Evolutionary conservation across 2,797 vertebrate species (phyloP).

Genomic region (Eidolon dupreanum): DNA sequence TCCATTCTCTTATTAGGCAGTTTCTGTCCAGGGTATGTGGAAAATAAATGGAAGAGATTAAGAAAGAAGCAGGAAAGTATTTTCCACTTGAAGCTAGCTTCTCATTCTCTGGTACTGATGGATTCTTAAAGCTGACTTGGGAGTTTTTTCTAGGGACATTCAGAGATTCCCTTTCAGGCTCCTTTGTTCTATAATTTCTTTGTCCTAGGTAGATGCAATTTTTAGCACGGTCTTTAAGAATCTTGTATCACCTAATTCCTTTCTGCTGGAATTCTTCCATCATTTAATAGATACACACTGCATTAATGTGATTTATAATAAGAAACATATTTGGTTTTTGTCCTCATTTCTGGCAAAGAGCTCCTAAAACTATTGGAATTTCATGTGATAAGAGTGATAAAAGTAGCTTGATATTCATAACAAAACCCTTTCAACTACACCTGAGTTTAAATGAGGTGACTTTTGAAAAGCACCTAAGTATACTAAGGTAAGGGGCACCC

Average conservation of each 20-base stretch:
- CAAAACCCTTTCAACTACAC: background rate
- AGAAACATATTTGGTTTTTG: background rate
- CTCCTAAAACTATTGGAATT: background rate
- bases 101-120: background rate
- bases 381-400: background rate
- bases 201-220: background rate
- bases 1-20: background rate
- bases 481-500: background rate
- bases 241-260: background rate
- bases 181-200: background rate
- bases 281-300: background rate
- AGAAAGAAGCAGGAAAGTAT: background rate
- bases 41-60: background rate
- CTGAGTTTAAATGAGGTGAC: background rate
- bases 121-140: background rate
- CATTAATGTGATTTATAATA: background rate
- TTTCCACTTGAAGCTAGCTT: background rate
- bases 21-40: background rate
- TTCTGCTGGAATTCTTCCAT: background rate
- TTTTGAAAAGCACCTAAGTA: background rate
- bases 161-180: background rate
- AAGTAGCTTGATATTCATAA: background rate
- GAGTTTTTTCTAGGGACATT: background rate
- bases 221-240: background rate
- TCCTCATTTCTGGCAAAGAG: background rate